Evolutionary conservation across 2,888 invertebrate genomes (phyloP), one percentile per base, ranked within the genome.

Genomic region (Drosophila incognita): DNA sequence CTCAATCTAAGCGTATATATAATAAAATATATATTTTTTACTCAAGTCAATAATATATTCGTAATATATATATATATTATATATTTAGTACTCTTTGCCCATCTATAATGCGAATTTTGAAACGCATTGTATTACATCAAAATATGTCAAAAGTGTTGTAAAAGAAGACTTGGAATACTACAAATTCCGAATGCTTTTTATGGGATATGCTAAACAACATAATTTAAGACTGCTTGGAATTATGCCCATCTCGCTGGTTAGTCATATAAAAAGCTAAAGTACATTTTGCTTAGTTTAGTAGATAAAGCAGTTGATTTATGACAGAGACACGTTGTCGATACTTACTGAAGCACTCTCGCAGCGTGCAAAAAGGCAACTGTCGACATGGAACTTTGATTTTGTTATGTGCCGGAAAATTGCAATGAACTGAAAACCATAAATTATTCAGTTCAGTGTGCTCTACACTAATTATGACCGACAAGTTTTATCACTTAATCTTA

Each of bases 401-500:
- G 53, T 67, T 72, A 64, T 53, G 56, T 36, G 48, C 31, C 62
- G 72, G 35, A 57, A 76, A 63, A 76, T 76, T 33, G 63, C 46
- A 18, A 27, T 36, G 53, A 27, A 4, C 46, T 21, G 54, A 54
- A 54, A 54, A 48, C 21, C 62, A 58, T 76, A 76, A 76, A 76
- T 73, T 68, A 73, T 42, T 69, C 61, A 62, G 51, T 42, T 27
- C 49, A 51, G 46, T 54, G 24, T 38, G 62, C 60, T 24, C 48
- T 51, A 68, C 42, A 38, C 29, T 38, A 61, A 73, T 61, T 76
- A 59, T 58, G 57, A 29, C 29, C 53, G 58, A 59, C 81, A 66
- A 58, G 82, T 67, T 65, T 81, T 79, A 63, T 62, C 40, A 60
- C 60, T 54, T 71, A 78, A 75, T 82, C 71, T 71, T 52, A 71